Conservation (phyloP, 2,888 invertebrate genomes). For the Nudaria mundana region DNA sequence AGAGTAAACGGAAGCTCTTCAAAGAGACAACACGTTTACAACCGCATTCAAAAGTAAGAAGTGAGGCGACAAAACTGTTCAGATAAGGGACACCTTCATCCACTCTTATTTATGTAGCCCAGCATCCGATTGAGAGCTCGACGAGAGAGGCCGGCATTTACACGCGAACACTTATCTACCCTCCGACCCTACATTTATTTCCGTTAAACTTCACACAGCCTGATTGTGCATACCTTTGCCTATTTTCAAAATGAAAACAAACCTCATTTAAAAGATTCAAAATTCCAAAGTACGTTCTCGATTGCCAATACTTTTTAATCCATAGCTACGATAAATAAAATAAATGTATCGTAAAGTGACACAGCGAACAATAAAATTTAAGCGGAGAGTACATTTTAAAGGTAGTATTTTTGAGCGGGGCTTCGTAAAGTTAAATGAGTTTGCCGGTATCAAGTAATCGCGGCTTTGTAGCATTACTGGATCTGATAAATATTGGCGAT, state of each 20-base stretch:
- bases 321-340: slow-evolving; percentile 63
- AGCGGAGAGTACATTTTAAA: slow-evolving; percentile 59
- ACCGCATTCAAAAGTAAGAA: slow-evolving; percentile 54
- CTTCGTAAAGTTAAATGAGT: slow-evolving; percentile 78
- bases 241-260: slow-evolving; percentile 16
- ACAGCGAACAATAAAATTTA: slow-evolving; percentile 71
- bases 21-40: slow-evolving; percentile 36
- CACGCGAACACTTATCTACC: slow-evolving; percentile 73
- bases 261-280: not conserved
- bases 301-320: slow-evolving; percentile 46
- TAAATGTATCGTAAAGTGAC: slow-evolving; percentile 67
- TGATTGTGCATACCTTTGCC: slow-evolving; percentile 45
- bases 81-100: slow-evolving; percentile 69
- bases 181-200: slow-evolving; percentile 72
- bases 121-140: slow-evolving; percentile 74
- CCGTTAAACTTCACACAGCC: slow-evolving; percentile 65
- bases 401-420: slow-evolving; percentile 63
- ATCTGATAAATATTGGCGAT: slow-evolving; percentile 67
- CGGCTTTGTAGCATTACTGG: slow-evolving; percentile 61
- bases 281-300: slow-evolving; percentile 5
- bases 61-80: slow-evolving; percentile 49
- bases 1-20: slow-evolving; percentile 22
- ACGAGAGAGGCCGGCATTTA: slow-evolving; percentile 59
- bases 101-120: slow-evolving; percentile 76
- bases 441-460: slow-evolving; percentile 67